These are phyloP conservation scores for Pyrocoelia pectoralis DNA, from an alignment of 2,888 invertebrate genomes.

Conservation along the genomic window DNA sequence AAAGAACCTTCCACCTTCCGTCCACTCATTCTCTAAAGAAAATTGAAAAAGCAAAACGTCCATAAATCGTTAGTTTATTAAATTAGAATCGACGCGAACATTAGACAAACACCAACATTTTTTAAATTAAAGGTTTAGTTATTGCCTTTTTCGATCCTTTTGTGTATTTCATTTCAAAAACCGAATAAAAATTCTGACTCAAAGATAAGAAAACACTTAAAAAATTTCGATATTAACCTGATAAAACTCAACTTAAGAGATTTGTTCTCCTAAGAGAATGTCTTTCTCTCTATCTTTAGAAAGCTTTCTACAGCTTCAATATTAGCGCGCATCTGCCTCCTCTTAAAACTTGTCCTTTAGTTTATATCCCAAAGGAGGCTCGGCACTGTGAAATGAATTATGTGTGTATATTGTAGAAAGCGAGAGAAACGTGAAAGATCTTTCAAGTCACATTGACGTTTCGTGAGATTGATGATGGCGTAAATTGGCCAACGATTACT, in stretches of 20 bases:
- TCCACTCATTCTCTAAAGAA: too few species aligned
- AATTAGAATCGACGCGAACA: too few species aligned
- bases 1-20: too few species aligned
- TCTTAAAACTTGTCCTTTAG: constrained; percentile 25
- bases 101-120: too few species aligned
- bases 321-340: constrained; percentile 22
- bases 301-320: constrained; percentile 25
- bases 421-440: constrained; percentile 15
- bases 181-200: too few species aligned
- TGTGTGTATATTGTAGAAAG: constrained; percentile 7
- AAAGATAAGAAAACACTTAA: neutral
- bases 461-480: constrained; percentile 21
- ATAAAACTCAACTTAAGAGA: neutral
- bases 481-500: constrained; percentile 23
- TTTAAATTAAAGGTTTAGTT: too few species aligned
- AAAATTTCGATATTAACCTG: too few species aligned
- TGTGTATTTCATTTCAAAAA: too few species aligned
- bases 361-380: constrained; percentile 21
- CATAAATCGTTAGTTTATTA: too few species aligned
- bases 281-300: constrained; percentile 15
- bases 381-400: constrained; percentile 25
- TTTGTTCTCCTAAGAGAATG: constrained; percentile 15
- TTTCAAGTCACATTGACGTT: constrained; percentile 20
- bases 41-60: too few species aligned
- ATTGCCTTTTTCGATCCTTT: too few species aligned